Conservation (phyloP, 2,888 invertebrate genomes). For the Habrosyne pyritoides region DNA sequence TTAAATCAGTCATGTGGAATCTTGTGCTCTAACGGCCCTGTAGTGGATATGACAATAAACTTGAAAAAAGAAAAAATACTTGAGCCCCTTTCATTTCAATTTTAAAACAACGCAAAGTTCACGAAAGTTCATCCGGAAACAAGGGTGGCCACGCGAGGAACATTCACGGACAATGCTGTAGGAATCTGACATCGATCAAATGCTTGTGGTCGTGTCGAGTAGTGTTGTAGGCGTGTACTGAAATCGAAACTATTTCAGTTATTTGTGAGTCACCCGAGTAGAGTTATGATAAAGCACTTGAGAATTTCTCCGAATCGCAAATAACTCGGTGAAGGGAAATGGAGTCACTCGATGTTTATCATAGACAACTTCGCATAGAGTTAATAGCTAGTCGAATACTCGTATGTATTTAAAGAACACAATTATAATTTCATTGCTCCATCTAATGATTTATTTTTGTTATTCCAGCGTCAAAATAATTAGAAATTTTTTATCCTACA, state of each 20-base stretch:
- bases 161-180: not conserved
- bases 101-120: not conserved
- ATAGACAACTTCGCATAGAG: not conserved
- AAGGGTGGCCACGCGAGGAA: not conserved
- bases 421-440: not conserved
- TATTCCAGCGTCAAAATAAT: too few relatives aligned
- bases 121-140: not conserved
- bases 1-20: too few relatives aligned
- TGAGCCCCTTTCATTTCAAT: too few relatives aligned
- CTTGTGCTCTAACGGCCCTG: too few relatives aligned
- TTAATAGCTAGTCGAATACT: too few relatives aligned
- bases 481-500: too few relatives aligned
- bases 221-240: not conserved
- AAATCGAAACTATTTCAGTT: not conserved
- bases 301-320: conserved; percentile 5
- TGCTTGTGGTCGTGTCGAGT: too few relatives aligned
- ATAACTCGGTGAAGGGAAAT: not conserved
- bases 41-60: too few relatives aligned
- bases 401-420: too few relatives aligned
- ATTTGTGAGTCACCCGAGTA: not conserved
- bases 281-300: conserved; percentile 1
- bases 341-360: not conserved
- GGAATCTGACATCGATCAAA: not conserved
- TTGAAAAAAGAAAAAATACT: too few relatives aligned
- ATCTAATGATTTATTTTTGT: too few relatives aligned